Base-by-base conservation (phyloP, 2,888 invertebrate species). In the Drosophila atripex region DNA sequence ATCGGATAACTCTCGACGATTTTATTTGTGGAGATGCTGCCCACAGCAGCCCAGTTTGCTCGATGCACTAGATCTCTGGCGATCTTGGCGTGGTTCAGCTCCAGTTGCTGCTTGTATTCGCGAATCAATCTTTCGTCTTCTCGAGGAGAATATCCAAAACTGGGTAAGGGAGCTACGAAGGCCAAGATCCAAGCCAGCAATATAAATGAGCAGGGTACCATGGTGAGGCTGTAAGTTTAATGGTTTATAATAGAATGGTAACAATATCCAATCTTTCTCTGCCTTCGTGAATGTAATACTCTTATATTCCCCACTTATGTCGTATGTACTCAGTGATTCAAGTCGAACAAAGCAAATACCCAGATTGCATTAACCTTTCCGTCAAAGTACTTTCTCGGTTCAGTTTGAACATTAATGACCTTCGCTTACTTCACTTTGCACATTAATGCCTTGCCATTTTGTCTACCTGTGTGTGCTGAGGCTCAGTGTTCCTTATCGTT, bases 41-140 rank as follows among this genome's bases (percentile, higher is more conserved):
- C 92, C 47, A 91, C 80, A 0, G 91, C 75, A 6, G 90, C 89
- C 92, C 92, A 92, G 46, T 88, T 79, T 1, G 90, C 85, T 9
- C 89, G 82, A 71, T 92, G 90, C 1, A 92, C 91, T 23, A 92
- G 55, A 18, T 80, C 71, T 1, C 92, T 80, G 0, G 90, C 91
- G 23, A 91, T 88, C 77, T 86, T 86, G 2, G 91, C 91, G 77
- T 92, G 90, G 68, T 92, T 83, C 3, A 74, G 71, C 1, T 28
- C 47, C 14, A 65, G 21, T 1, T 32, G n/a, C 1, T 70, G 75
- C 32, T 77, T 87, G 28, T 85, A 88, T 49, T 85, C 80, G 0
- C 72, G 69, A n/a, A 90, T 88, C 18, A 88, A 54, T 8, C 71
- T 75, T 0, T 77, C 85, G 78, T 91, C 91, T 58, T 74, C 71